Evolutionary conservation across 2,113 vertebrate species (phyloP).

Genomic region (Mola mola): DNA sequence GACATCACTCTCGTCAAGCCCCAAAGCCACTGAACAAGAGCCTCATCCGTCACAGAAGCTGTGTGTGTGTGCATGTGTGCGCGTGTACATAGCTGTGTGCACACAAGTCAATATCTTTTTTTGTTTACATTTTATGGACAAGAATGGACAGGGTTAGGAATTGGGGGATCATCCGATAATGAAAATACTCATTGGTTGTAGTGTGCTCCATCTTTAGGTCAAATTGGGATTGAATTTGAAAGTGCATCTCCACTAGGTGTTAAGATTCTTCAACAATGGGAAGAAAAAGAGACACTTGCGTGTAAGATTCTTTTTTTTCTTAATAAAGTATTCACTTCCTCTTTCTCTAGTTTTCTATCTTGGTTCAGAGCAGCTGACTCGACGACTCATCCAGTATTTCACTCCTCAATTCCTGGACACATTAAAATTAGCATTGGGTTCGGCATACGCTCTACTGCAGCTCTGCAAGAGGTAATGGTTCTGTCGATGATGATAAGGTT

Average conservation of each 20-base stretch:
- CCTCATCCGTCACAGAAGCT: no score
- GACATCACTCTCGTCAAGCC: no score
- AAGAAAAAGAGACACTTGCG: no score
- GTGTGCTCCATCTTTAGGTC: no score
- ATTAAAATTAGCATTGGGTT: constrained; percentile 21
- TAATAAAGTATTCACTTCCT: background rate
- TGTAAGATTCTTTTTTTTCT: no score
- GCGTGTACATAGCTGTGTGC: background rate
- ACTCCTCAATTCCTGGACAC: background rate
- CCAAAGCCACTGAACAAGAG: no score
- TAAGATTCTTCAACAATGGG: no score
- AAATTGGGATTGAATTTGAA: no score
- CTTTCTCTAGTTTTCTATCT: constrained; percentile 1
- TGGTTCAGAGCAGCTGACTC: constrained; percentile 6
- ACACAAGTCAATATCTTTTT: background rate
- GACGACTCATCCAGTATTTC: background rate
- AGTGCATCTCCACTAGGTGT: no score
- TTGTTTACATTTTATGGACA: background rate
- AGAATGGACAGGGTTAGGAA: background rate
- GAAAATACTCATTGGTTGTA: no score
- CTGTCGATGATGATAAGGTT: constrained; percentile 44
- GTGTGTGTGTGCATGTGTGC: no score
- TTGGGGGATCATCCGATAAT: no score
- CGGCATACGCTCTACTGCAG: constrained; percentile 21
- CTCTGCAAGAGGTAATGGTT: constrained; percentile 31